Base-by-base conservation (phyloP, 2,113 vertebrate genomes). In the Vulpes lagopus region DNA sequence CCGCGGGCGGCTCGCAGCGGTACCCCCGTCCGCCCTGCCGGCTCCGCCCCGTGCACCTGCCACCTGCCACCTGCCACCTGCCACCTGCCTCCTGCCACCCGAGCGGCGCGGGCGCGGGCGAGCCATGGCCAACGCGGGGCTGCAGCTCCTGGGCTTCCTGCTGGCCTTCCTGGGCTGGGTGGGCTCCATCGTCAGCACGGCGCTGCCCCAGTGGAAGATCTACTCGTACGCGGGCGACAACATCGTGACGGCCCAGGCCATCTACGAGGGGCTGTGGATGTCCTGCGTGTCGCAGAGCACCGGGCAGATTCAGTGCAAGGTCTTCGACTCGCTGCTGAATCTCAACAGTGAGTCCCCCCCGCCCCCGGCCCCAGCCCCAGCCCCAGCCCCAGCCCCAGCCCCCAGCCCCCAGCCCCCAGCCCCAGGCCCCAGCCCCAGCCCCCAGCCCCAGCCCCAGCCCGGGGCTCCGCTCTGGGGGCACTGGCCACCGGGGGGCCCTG, bases 221-320 rank as follows among this genome's bases (percentile, higher is more conserved):
- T 98, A 98, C 89, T 99, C 99, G 2, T 99, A 98, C 8, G 98
- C 99, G 0, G 98, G 98, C 35, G 99, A 99, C 98, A 99, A 99
- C 98, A 99, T 99, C 8, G 99, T 99, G 91, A 98, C 98, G 0
- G 98, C 99, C 23, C 99, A 99, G 98, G 99, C 98, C 57, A 97
- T 99, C 98, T 99, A 99, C 43, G 98, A 99, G 88, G 99, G 99
- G 15, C 97, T 99, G 30, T 99, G 99, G 99, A 99, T 99, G 99
- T 98, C 98, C 87, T 99, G 99, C 97, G 99, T 98, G 74, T 99
- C 98, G n/a, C 99, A 99, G 98, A 98, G 98, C 69, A 99, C 99
- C 11, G 99, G 98, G 22, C 98, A 98, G 96, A 98, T 99, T 60
- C 99, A 98, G 69, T 99, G 99, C 98, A 99, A 99, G 65, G 93